These are phyloP conservation scores for Stictocephala bisonia DNA, from an alignment of 2,888 invertebrate species.

Conservation along the genomic window DNA sequence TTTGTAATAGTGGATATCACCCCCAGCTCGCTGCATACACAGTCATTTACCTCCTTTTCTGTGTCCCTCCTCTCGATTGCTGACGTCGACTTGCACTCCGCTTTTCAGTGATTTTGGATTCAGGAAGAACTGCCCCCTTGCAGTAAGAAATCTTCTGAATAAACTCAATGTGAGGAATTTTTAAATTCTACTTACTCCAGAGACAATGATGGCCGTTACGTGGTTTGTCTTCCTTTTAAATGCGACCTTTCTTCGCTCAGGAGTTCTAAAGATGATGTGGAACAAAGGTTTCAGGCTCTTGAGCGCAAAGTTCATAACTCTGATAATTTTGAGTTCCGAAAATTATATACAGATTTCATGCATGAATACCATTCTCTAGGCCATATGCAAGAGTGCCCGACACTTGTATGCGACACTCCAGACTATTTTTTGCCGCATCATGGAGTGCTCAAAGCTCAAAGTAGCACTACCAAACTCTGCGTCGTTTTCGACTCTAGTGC, in stretches of 20 bases:
- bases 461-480: conserved; percentile 5
- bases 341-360: neutral
- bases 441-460: neutral
- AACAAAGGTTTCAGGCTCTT: neutral
- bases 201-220: neutral
- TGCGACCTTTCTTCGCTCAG: no score
- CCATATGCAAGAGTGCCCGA: neutral
- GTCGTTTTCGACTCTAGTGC: neutral
- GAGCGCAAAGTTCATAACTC: neutral
- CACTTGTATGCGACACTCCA: neutral
- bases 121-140: neutral
- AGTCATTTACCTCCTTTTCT: neutral
- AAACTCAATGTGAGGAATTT: neutral
- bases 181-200: neutral
- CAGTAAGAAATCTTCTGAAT: neutral
- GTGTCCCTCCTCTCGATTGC: neutral
- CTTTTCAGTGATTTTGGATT: neutral
- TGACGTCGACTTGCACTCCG: neutral
- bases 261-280: neutral
- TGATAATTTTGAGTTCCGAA: neutral
- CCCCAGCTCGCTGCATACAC: neutral
- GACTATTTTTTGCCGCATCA: conserved; percentile 7
- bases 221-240: no score
- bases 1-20: neutral
- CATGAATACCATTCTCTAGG: neutral